A percentile compares a stretch with the other conserved stretches of the same genome.
These are phyloP conservation scores for Zootermopsis nevadensis DNA, from an alignment of 2,888 invertebrate species.

Conservation along the genomic window DNA sequence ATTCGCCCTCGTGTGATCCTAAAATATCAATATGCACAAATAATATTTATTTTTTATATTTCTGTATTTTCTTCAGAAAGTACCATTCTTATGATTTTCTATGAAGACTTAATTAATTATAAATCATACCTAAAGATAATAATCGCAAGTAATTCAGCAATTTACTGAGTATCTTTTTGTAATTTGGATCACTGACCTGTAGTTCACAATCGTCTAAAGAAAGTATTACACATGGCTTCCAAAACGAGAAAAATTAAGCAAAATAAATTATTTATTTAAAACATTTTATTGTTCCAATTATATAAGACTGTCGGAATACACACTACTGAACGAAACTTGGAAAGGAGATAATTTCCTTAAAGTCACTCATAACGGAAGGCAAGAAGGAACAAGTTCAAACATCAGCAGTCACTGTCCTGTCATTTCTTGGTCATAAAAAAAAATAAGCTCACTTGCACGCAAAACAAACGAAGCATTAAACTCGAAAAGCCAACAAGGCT, in stretches of 20 bases:
- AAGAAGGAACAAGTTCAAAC: neutral
- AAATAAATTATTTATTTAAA: neutral
- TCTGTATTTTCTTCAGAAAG: too few species aligned
- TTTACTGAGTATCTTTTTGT: too few species aligned
- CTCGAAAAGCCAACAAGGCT: too few species aligned
- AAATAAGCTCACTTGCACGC: neutral
- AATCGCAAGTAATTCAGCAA: too few species aligned
- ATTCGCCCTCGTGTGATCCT: too few species aligned
- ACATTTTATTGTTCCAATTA: neutral
- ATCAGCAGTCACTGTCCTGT: neutral
- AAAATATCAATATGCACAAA: too few species aligned
- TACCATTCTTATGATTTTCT: too few species aligned
- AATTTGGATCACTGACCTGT: too few species aligned
- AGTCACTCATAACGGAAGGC: neutral
- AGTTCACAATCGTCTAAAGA: neutral
- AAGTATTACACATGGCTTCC: neutral
- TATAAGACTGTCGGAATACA: neutral
- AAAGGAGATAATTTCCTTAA: constrained; percentile 11
- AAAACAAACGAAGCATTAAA: neutral
- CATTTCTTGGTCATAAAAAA: neutral
- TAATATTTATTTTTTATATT: too few species aligned
- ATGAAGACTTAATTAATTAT: too few species aligned
- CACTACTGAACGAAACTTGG: neutral
- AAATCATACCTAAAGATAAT: too few species aligned
- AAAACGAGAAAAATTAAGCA: neutral